A percentile compares a stretch with the other conserved stretches of the same genome.
phyloP scores from a whole-genome alignment of 2,797 vertebrate genomes.

The Trachurus trachurus region DNA sequence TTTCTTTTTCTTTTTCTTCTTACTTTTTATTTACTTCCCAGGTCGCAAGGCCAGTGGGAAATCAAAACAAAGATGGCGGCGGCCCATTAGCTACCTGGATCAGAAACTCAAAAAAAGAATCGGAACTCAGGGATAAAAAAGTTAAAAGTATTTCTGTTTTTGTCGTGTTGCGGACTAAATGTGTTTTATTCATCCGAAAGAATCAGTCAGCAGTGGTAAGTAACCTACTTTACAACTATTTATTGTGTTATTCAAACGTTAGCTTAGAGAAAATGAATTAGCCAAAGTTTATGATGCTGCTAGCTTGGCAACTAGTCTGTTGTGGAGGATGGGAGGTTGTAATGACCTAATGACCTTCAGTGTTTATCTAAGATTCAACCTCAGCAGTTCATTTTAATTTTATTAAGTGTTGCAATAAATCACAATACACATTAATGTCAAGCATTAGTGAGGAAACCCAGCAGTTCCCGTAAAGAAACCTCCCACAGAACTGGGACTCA shows the following conservation, averaged over 20 bases:
- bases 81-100: background rate
- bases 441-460: no score
- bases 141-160: background rate
- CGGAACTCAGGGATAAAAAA: background rate
- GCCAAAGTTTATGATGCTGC: no score
- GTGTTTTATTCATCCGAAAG: background rate
- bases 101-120: no score
- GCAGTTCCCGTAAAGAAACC: no score
- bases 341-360: background rate
- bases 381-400: no score
- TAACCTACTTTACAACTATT: background rate
- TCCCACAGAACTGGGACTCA: no score
- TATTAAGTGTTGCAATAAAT: no score
- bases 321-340: no score
- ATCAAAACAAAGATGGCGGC: background rate
- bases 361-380: background rate
- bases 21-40: no score
- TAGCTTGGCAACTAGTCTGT: no score
- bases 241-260: background rate
- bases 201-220: background rate
- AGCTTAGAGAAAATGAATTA: background rate
- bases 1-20: no score
- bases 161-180: background rate
- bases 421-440: no score
- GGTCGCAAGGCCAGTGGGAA: background rate